Conservation (phyloP, 2,888 invertebrate species). For the Arrhopalites spinosus region DNA sequence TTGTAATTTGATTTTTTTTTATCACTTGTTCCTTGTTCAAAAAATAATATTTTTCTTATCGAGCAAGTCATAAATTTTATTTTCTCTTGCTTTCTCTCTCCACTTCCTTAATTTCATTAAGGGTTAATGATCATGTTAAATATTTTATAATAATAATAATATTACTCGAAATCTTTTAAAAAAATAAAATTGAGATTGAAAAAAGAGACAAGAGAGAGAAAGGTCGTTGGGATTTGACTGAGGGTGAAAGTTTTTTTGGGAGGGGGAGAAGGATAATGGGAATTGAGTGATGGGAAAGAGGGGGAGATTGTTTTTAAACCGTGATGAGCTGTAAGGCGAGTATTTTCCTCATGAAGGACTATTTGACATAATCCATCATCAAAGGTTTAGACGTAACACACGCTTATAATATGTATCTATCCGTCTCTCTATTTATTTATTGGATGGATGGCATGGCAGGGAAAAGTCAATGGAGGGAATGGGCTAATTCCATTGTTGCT, state of each 20-base stretch:
- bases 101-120: neutral
- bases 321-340: conserved; percentile 36
- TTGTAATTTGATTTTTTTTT: no score
- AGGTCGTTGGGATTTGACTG: neutral
- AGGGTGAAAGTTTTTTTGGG: neutral
- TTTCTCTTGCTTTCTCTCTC: no score
- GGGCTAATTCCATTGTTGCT: neutral
- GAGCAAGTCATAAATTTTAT: neutral
- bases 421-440: neutral
- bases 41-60: no score
- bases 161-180: no score
- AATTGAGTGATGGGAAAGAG: conserved; percentile 1
- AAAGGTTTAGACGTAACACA: conserved; percentile 15
- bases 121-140: neutral
- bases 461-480: neutral
- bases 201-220: neutral
- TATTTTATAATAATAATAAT: no score
- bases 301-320: neutral
- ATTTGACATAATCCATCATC: conserved; percentile 36
- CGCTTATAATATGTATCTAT: neutral
- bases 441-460: neutral
- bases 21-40: no score
- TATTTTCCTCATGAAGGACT: conserved; percentile 33
- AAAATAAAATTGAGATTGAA: no score
- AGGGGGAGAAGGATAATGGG: conserved; percentile 2